Evolutionary conservation across 2,797 vertebrate genomes (phyloP), one percentile per base, ranked within the genome.

Genomic region (Sebastolobus altivelis): DNA sequence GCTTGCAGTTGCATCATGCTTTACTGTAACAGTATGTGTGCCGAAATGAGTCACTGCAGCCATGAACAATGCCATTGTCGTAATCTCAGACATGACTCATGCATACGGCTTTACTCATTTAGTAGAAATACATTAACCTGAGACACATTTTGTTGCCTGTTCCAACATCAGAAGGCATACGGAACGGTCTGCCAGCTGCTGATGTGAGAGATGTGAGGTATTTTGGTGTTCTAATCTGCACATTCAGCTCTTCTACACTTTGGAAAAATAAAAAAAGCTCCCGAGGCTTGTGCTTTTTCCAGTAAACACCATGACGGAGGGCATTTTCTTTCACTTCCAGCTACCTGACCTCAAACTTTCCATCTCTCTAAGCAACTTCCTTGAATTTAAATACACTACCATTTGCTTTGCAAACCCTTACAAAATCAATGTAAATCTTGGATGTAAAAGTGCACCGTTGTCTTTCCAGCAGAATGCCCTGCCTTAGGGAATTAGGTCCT

Each of bases 371-470:
- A 82, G 83, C 75, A 83, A 66, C 67, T 82, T 84, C 55, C 65
- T 68, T 59, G 43, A 65, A 83, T 85, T 90, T 88, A 81, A 85
- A 88, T 74, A 80, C 33, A 16, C 56, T 7, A 70, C 83, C 66
- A 84, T 85, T 85, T 84, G 54, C 77, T 80, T 79, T 80, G 55
- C 80, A 83, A 82, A 77, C 37, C 33, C 52, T 43, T 62, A 60
- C 29, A 79, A 86, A 92, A 85, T 91, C 77, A 75, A 87, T 91
- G 79, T 72, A 59, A 92, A 87, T 86, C 86, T 86, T 75, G 88
- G 75, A 89, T 79, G 81, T 70, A 77, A 88, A 93, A 93, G 81
- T 85, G 88, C 81, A 86, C 58, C 22, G 73, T 65, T 84, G 77
- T 88, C 79, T 92, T 81, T 88, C 66, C 65, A 69, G 82, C 70